Evolutionary conservation across 2,113 vertebrate genomes (phyloP).

Genomic region (Balaenoptera acutorostrata): DNA sequence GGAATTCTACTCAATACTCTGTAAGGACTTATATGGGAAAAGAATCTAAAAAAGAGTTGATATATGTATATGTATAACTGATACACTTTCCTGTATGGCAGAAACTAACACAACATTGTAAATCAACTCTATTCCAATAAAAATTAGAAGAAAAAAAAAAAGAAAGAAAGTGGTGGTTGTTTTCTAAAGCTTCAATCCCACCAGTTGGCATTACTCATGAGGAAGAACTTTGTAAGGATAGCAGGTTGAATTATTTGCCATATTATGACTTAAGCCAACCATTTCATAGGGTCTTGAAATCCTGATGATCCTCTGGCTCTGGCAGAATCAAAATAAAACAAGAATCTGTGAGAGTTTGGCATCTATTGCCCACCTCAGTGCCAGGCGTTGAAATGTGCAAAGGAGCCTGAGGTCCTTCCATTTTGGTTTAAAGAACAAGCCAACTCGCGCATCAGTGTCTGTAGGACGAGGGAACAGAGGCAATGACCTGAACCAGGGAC

Average conservation of each 20-base stretch:
- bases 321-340: not conserved
- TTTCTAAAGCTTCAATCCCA: not conserved
- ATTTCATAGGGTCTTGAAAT: not conserved
- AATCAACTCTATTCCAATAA: too few species aligned
- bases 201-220: not conserved
- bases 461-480: not conserved
- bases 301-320: not conserved
- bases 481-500: not conserved
- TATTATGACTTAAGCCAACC: not conserved
- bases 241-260: not conserved
- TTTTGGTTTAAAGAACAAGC: not conserved
- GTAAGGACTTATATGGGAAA: too few species aligned
- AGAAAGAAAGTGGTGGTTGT: not conserved
- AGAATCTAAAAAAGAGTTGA: too few species aligned
- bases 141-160: too few species aligned
- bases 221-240: not conserved
- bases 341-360: not conserved
- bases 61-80: too few species aligned
- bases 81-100: too few species aligned
- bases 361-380: not conserved
- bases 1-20: too few species aligned
- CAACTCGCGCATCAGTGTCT: not conserved
- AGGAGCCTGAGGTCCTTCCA: not conserved
- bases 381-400: not conserved
- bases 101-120: too few species aligned